Evolutionary conservation across 2,113 vertebrate genomes (phyloP).

Genomic region (Cygnus buccinator): DNA sequence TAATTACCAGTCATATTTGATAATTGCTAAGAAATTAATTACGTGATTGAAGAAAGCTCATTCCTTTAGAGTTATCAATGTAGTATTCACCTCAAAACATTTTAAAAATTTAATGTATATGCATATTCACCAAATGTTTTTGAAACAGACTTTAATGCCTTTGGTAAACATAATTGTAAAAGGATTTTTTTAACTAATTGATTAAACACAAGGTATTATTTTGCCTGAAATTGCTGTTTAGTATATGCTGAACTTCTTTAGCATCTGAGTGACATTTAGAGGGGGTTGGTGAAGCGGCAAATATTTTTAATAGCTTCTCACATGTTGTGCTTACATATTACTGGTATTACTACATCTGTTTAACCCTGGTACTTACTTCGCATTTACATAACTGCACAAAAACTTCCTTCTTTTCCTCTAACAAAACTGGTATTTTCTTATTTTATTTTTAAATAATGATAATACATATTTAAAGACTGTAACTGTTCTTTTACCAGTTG

Average conservation of each 20-base stretch:
- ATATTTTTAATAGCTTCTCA: not conserved
- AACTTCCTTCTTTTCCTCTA: not conserved
- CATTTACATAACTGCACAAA: not conserved
- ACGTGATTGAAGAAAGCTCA: not conserved
- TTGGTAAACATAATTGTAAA: not conserved
- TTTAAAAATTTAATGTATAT: not conserved
- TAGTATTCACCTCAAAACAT: not conserved
- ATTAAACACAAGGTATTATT: not conserved
- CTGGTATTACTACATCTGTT: not conserved
- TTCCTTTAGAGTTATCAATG: not conserved
- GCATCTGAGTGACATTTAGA: not conserved
- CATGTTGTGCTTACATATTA: rapidly evolving
- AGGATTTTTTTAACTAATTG: not conserved
- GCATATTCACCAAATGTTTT: not conserved
- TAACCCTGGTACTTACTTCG: not conserved
- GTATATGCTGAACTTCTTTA: not conserved
- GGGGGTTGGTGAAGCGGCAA: not conserved
- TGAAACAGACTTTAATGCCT: not conserved
- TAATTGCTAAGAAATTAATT: not conserved
- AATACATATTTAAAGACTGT: not conserved
- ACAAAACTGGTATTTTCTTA: not conserved
- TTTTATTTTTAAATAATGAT: not conserved
- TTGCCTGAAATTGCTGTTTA: not conserved
- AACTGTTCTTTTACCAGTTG: not conserved
- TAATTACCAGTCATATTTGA: not conserved